Evolutionary conservation across 2,888 invertebrate genomes (phyloP), one percentile per base, ranked within the genome.

Genomic region (Brenthis daphne): DNA sequence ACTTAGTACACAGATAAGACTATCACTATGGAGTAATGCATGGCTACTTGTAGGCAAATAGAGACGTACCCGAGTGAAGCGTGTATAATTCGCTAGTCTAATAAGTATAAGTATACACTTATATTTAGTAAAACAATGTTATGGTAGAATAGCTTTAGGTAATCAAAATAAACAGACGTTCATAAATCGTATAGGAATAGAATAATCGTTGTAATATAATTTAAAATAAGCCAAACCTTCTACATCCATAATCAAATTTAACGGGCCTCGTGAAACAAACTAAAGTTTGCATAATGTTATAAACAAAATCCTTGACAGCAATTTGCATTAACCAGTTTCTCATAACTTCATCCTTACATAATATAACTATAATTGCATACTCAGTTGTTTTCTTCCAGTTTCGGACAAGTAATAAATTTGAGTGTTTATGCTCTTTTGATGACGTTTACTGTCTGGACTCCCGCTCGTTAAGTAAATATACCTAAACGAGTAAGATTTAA

Each of bases 381-480:
- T 65, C 69, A 47, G 71, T 72, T 72, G 74, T 76, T 75, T 75
- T 75, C 74, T 68, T 73, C 66, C 63, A 69, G 66, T 67, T 67
- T 75, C 74, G 76, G 73, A 69, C 37, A 67, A 72, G 76, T 72
- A 76, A 76, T 73, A 76, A 75, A 72, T 75, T 70, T 65, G 54
- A 68, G 69, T 67, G 64, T 72, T 74, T 70, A 73, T 71, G 67
- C 70, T 72, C 73, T 73, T 76, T 74, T 67, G 73, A 73, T 73
- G 73, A 73, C 70, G 64, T 70, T 74, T 73, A 72, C 74, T 68
- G 77, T 75, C 76, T 74, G 74, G 72, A 72, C 73, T 68, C 70
- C 69, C 64, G 67, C 70, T 68, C 73, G 70, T 70, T 73, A 69
- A 75, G 72, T 69, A 72, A 73, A 71, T 69, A 60, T 50, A 65